Evolutionary conservation across 92 coral and sea anemone genomes (phyloP).

Genomic region (Blastomussa wellsi): DNA sequence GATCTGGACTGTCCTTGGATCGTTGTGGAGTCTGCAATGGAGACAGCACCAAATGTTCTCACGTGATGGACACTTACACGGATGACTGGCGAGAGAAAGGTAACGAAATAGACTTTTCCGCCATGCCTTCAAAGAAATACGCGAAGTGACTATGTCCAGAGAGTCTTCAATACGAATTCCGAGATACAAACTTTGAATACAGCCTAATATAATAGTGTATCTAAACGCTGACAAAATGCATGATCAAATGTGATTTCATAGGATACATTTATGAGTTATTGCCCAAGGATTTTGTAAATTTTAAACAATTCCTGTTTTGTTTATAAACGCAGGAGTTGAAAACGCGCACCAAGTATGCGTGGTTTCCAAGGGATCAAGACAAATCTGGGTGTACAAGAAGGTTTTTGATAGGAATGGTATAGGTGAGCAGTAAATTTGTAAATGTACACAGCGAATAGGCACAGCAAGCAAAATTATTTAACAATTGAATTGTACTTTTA

Average conservation of each 20-base stretch:
- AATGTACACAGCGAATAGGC: neutral
- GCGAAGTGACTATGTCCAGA: neutral
- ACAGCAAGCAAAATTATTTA: too few species aligned
- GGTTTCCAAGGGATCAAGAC: slow-evolving; percentile 20
- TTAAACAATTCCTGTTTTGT: neutral
- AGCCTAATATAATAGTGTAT: neutral
- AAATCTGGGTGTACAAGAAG: slow-evolving; percentile 4
- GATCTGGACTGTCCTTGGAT: slow-evolving; percentile 40
- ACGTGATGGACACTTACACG: neutral
- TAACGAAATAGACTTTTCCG: neutral
- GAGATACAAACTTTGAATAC: too few species aligned
- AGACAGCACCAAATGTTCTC: slow-evolving; percentile 43
- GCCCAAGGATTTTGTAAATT: too few species aligned
- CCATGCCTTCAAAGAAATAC: neutral
- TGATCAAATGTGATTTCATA: too few species aligned
- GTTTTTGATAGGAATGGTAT: neutral
- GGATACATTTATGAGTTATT: neutral
- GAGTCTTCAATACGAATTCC: too few species aligned
- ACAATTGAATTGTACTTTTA: too few species aligned
- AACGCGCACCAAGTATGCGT: slow-evolving; percentile 6
- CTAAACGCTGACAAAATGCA: too few species aligned
- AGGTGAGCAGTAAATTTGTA: slow-evolving; percentile 7
- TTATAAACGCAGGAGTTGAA: slow-evolving; percentile 11
- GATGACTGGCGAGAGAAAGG: neutral
- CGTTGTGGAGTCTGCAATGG: slow-evolving; percentile 70